Evolutionary conservation across 2,888 invertebrate species (phyloP).

Genomic region (Shargacucullia verbasci): DNA sequence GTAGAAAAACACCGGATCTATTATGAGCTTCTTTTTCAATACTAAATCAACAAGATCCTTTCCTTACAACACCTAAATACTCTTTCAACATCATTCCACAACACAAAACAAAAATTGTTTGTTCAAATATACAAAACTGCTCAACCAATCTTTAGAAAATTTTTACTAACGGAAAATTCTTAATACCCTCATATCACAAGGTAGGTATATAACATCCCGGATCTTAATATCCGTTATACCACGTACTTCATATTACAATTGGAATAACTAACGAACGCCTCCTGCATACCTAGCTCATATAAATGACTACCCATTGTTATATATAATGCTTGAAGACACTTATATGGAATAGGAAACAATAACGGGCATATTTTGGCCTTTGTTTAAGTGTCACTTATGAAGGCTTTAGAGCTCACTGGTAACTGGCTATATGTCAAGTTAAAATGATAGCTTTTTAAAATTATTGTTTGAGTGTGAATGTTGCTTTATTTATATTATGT

Average conservation of each 20-base stretch:
- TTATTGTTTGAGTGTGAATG: not conserved
- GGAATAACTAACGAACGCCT: constrained; percentile 17
- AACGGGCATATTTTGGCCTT: constrained; percentile 6
- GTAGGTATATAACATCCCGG: constrained; percentile 7
- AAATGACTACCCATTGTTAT: constrained; percentile 31
- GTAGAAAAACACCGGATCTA: too few relatives aligned
- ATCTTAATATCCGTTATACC: constrained; percentile 17
- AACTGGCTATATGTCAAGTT: not conserved
- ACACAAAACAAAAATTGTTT: too few relatives aligned
- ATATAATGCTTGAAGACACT: constrained; percentile 24
- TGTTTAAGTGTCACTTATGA: not conserved
- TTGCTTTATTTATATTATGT: not conserved
- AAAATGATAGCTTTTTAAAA: constrained; percentile 1
- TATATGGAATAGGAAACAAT: constrained; percentile 30
- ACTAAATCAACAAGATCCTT: too few relatives aligned
- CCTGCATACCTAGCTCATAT: constrained; percentile 1
- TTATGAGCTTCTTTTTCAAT: too few relatives aligned
- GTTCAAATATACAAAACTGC: not conserved
- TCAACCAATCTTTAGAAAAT: not conserved
- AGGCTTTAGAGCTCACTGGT: not conserved
- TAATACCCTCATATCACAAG: not conserved
- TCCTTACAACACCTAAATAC: too few relatives aligned
- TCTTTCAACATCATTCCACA: too few relatives aligned
- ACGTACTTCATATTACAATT: constrained; percentile 25
- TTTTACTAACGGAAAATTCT: not conserved